Evolutionary conservation across 2,888 invertebrate genomes (phyloP).

Genomic region (Lamellibrachia columna): DNA sequence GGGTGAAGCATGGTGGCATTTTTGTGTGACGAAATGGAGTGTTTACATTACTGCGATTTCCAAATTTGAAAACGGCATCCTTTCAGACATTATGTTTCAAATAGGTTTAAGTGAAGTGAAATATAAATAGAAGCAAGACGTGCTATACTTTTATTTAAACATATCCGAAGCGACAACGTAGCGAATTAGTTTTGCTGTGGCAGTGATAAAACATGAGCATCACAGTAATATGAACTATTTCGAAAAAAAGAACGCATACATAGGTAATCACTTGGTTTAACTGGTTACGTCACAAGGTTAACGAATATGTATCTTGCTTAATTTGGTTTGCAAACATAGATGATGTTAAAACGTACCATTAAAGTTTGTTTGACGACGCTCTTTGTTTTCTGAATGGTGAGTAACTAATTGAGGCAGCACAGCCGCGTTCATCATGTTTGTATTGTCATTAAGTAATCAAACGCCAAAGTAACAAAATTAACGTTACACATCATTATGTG

Average conservation of each 20-base stretch:
- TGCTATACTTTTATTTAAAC: background rate
- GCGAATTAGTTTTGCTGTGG: too few species aligned
- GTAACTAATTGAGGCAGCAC: too few species aligned
- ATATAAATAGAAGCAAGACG: background rate
- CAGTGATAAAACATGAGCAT: too few species aligned
- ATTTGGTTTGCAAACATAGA: background rate
- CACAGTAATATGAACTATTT: too few species aligned
- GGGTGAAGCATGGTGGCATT: background rate
- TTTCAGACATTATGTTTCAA: background rate
- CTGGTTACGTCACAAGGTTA: background rate
- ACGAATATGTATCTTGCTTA: background rate
- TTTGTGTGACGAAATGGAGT: background rate
- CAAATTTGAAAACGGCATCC: background rate
- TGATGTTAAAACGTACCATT: background rate
- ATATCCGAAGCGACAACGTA: too few species aligned
- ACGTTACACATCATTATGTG: too few species aligned
- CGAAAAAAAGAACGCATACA: too few species aligned
- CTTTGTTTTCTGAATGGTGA: too few species aligned
- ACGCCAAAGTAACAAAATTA: too few species aligned
- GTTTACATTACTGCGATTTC: background rate
- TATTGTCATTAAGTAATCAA: too few species aligned
- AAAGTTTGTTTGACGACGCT: background rate
- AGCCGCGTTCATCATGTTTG: too few species aligned
- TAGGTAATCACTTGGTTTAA: background rate
- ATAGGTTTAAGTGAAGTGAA: background rate